Base-by-base conservation (phyloP, 2,113 vertebrate genomes). In the Suricata suricatta region DNA sequence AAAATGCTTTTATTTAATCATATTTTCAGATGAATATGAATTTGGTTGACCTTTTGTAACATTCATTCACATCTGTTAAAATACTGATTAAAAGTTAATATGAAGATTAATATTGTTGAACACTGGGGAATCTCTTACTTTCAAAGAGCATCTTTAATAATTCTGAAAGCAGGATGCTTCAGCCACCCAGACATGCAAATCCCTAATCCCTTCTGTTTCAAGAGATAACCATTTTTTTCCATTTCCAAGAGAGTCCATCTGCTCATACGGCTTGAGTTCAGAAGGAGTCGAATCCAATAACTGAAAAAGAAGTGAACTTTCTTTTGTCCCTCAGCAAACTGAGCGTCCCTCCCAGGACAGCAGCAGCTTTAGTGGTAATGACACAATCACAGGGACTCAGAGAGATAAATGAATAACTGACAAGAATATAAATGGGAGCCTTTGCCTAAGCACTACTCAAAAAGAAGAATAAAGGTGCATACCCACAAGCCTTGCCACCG, bases 161-260 rank as follows among this genome's bases (percentile, higher is more conserved):
- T 94, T 90, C 63, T 81, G 91, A 76, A 90, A 90, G 81, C 47
- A 29, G 16, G 54, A 15, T 44, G 31, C 12, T 88, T 71, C 76
- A 25, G 33, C 33, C 10, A 1, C 4, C 2, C 52, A 31, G 23
- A 38, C 0, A 0, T 52, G 12, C 0, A 4, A 50, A 31, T n/a
- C 57, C 41, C 35, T 85, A 94, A 60, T 85, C 85, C 64, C 88
- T 63, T 90, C 76, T 87, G 47, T 88, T 94, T 77, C 85, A 64
- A 52, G 64, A 88, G 86, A 85, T 82, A 79, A 72, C 41, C 71
- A 64, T 27, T 76, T 72, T 69, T 72, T 97, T 93, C 85, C 71
- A 91, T 63, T 85, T 88, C 63, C 41, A 81, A 87, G n/a, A 11
- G 57, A 72, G 33, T 11, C 41, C 60, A 8, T 85, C 81, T 87